phyloP scores from a whole-genome alignment of 2,888 invertebrate species.

The Deroplatys truncata region DNA sequence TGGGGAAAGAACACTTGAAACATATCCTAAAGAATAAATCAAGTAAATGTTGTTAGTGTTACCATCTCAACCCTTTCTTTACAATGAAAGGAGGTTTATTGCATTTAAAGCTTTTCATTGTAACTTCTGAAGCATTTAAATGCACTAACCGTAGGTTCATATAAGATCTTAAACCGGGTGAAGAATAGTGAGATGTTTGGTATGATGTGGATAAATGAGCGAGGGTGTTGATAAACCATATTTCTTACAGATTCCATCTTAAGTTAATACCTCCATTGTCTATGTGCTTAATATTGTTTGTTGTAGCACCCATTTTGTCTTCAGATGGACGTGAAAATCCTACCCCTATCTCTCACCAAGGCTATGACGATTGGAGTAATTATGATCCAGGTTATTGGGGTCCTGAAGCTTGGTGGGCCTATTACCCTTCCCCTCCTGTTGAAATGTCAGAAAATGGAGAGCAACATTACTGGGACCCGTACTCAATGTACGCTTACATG shows the following conservation, averaged over 20 bases:
- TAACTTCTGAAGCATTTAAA: no score
- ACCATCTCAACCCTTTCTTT: no score
- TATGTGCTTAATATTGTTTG: conserved; percentile 25
- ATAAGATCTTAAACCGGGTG: no score
- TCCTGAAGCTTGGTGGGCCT: conserved; percentile 29
- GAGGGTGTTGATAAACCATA: neutral
- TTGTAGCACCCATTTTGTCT: conserved; percentile 24
- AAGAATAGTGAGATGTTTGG: no score
- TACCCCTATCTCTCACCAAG: conserved; percentile 23
- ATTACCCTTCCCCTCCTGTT: conserved; percentile 23
- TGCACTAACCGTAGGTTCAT: no score
- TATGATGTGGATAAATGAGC: no score
- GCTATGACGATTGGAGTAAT: conserved; percentile 21
- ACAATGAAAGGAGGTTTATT: no score
- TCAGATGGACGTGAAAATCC: conserved; percentile 26
- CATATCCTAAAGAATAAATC: no score
- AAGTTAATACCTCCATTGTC: neutral
- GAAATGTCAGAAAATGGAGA: conserved; percentile 33
- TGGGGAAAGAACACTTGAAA: no score
- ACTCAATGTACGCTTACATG: conserved; percentile 37
- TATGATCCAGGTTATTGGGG: conserved; percentile 26
- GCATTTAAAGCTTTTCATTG: no score
- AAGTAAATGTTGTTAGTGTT: no score
- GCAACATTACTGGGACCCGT: conserved; percentile 36
- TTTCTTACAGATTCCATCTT: neutral